Base-by-base conservation (phyloP, 2,888 invertebrate genomes). In the Aleiodes testaceus region DNA sequence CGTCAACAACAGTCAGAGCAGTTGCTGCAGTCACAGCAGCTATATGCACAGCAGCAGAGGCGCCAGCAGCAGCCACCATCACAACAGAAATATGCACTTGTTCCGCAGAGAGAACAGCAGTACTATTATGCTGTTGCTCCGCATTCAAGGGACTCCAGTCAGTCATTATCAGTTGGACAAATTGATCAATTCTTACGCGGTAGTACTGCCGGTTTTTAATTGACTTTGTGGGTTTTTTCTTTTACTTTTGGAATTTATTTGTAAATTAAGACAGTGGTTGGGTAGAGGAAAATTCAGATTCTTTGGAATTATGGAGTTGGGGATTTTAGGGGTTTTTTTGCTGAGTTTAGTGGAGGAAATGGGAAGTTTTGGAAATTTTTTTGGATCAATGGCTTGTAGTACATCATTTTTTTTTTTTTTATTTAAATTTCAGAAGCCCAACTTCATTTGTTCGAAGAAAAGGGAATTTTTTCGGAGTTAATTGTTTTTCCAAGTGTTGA, bases 161-260 rank as follows among this genome's bases (percentile, higher is more conserved):
- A 79, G 7, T 79, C 84, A 1, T 89, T 92, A 71, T 91, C 92
- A 52, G 89, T 91, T 47, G 93, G 94, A 5, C 94, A 94, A 85
- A 94, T 95, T 81, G 94, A 94, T 84, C 93, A 94, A 70, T 95
- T 94, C 88, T 90, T 95, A 74, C 90, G 94, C 86, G 93, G 93
- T 70, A 78, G 78, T 36, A 67, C 77, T 61, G 75, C 76, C 44
- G 75, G 75, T 53, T 80, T 76, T 73, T 79, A 71, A 77, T 64
- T 67, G 16, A 30, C 9, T 30, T n/a, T 3, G 16, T 18, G 11
- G 52, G 42, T 26, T 45, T 47, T 12, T 47, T n/a, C n/a, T 69
- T 50, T 36, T 45, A 26, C 36, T 47, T 20, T 18, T 16, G 1
- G 30, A 42, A 6, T 36, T 18, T 42, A 16, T 11, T n/a, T 53